Percentiles rank a stretch among this genome's conserved stretches.
These are phyloP conservation scores for Neopelma chrysocephalum DNA, from an alignment of 2,797 vertebrate species.

Conservation along the genomic window DNA sequence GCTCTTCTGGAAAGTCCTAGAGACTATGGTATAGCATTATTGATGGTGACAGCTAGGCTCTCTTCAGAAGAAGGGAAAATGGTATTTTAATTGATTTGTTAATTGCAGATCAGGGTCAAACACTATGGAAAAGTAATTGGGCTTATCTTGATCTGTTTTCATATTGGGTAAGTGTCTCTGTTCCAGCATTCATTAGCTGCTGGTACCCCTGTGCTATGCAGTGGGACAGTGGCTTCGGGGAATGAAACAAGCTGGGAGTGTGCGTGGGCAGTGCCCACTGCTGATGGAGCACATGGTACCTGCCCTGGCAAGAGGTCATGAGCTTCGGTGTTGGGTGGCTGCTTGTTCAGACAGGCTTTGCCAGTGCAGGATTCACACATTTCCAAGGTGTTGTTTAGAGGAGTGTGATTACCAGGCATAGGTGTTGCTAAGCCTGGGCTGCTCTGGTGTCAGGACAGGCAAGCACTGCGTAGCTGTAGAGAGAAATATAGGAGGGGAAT, in stretches of 20 bases:
- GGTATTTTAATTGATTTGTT: conserved; percentile 25
- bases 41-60: background rate
- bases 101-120: background rate
- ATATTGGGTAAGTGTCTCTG: background rate
- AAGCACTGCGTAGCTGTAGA: background rate
- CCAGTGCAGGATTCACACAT: background rate
- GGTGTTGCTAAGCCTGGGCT: background rate
- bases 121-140: background rate
- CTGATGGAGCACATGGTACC: background rate
- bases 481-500: background rate
- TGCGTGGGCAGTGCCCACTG: background rate
- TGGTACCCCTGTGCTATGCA: background rate
- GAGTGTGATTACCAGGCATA: background rate
- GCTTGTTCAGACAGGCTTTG: background rate
- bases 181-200: background rate
- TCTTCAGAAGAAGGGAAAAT: background rate
- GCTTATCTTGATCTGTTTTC: background rate
- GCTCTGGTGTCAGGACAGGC: background rate
- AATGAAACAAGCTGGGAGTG: background rate
- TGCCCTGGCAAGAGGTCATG: background rate
- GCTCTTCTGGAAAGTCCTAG: background rate
- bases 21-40: background rate
- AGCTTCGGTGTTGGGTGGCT: background rate
- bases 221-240: background rate
- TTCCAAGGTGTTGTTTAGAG: background rate